Percentiles rank a stretch among this genome's conserved stretches.
Evolutionary conservation across 1,140 invertebrate genomes (phyloP).

Genomic region (Drosophila virilis): DNA sequence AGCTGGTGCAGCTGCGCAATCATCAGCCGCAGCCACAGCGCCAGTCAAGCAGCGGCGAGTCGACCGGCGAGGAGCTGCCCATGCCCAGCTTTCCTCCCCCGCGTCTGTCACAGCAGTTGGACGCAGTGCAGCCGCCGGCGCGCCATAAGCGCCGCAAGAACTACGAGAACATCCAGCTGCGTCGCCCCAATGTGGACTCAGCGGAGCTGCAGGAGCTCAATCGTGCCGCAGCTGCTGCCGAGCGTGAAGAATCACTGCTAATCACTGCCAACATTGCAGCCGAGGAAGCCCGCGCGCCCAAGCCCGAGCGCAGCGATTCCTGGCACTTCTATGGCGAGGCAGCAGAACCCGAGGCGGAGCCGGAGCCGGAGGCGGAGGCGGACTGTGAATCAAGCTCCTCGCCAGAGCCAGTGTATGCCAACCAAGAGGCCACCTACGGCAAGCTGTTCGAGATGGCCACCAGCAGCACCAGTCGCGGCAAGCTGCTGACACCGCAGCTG

Average conservation of each 20-base stretch:
- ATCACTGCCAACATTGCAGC: constrained; percentile 52
- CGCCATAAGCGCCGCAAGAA: constrained; percentile 70
- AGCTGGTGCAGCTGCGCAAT: constrained; percentile 51
- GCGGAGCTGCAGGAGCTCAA: constrained; percentile 67
- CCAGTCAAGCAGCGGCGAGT: constrained; percentile 30
- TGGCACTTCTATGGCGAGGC: constrained; percentile 73
- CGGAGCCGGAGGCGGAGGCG: background rate
- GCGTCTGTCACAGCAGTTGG: constrained; percentile 60
- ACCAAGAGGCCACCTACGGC: constrained; percentile 78
- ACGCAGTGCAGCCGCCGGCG: constrained; percentile 49
- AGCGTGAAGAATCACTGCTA: constrained; percentile 66
- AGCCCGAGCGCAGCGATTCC: constrained; percentile 78
- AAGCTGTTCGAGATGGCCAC: constrained; percentile 79
- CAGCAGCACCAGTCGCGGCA: constrained; percentile 44
- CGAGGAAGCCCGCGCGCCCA: constrained; percentile 59
- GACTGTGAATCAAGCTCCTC: constrained; percentile 35
- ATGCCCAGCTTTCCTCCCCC: constrained; percentile 78
- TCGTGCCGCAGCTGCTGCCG: constrained; percentile 38
- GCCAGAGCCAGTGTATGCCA: constrained; percentile 77
- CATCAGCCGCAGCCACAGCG: constrained; percentile 43
- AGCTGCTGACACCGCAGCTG: constrained; percentile 54
- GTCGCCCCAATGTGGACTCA: constrained; percentile 67
- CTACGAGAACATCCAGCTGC: constrained; percentile 74
- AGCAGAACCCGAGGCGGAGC: background rate
- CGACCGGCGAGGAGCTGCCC: constrained; percentile 54